Evolutionary conservation across 2,888 invertebrate species (phyloP).

Genomic region (Hydrotaea diabolus): DNA sequence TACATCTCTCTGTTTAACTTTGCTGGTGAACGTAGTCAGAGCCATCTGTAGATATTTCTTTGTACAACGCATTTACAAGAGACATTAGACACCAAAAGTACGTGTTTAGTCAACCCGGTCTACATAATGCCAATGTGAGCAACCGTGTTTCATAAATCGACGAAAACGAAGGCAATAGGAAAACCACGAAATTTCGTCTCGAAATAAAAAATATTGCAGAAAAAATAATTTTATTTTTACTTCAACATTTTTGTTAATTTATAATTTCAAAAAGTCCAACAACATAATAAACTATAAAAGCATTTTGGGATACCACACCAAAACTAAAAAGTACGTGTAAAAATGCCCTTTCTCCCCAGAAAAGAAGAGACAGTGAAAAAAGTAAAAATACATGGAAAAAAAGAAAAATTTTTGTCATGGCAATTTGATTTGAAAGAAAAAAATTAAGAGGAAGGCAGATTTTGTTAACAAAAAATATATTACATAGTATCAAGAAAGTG

Average conservation of each 20-base stretch:
- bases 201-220: conserved; percentile 52
- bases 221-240: conserved; percentile 63
- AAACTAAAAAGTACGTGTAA: conserved; percentile 56
- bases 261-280: conserved; percentile 56
- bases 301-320: conserved; percentile 51
- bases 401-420: conserved; percentile 66
- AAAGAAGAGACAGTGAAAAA: conserved; percentile 32
- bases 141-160: conserved; percentile 51
- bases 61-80: no score
- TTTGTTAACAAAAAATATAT: no score
- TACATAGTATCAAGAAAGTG: not conserved
- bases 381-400: conserved; percentile 51
- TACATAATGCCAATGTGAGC: not conserved
- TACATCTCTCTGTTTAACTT: no score
- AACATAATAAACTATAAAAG: conserved; percentile 41
- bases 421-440: conserved; percentile 55
- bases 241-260: conserved; percentile 66
- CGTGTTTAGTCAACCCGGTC: conserved; percentile 16
- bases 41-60: no score
- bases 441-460: conserved; percentile 17
- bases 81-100: no score
- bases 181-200: conserved; percentile 65
- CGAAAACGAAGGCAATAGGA: conserved; percentile 53
- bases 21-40: no score
- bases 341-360: conserved; percentile 8